Base-by-base conservation (phyloP, 2,888 invertebrate genomes). In the Drosophila percnosoma region DNA sequence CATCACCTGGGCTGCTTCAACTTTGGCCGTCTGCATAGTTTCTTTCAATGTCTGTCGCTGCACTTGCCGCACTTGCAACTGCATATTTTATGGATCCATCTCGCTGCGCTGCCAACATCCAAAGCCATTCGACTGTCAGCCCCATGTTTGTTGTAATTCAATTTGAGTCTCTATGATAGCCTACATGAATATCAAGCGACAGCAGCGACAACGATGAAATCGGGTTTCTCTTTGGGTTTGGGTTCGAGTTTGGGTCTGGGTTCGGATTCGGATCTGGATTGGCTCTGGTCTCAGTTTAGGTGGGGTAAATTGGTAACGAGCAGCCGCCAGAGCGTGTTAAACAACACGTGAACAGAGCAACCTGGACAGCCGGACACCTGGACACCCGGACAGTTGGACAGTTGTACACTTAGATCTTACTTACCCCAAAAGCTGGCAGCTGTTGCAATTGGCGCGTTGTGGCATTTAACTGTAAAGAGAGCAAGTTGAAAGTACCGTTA, bases 61-160 rank as follows among this genome's bases (percentile, higher is more conserved):
- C 84, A 84, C 85, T 84, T 84, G 45, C 85, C 60, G 87, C 84
- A 84, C 87, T 84, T 84, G 87, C 83, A 81, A 77, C 74, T 79
- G 81, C 68, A 77, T 78, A 72, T 72, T 78, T 80, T 72, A 78
- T 79, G 60, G 51, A 57, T 38, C 24, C 77, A 67, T 52, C 71
- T 75, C 33, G 58, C 42, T 52, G 53, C 59, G 34, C 51, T 59
- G 51, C 58, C 69, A 55, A 62, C 58, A 64, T 66, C 69, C 59
- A 60, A 69, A 68, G 57, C 78, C 73, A 78, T 69, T 68, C 70
- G 66, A 38, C 74, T 72, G 85, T 73, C 84, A 75, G 69, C 62
- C 57, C 54, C 74, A 69, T 75, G 75, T 76, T 75, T 78, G 76
- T 63, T 77, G 79, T 80, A 80, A 80, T 80, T 80, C 79, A 80